These are phyloP conservation scores for Euglossa dilemma DNA, from an alignment of 1,140 invertebrate species.

Conservation along the genomic window DNA sequence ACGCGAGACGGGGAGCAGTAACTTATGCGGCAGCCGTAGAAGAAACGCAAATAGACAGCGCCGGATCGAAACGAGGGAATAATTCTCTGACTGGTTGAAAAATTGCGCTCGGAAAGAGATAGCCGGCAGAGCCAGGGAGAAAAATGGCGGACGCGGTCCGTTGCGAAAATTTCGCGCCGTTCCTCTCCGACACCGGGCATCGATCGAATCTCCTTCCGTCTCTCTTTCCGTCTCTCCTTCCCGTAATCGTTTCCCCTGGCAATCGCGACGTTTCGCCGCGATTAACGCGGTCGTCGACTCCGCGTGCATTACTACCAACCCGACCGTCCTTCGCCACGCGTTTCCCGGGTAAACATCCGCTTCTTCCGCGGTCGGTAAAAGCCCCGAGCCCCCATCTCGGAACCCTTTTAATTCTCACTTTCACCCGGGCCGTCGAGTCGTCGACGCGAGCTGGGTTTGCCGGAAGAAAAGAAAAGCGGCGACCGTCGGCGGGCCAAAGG, in stretches of 20 bases:
- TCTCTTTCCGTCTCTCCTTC: background rate
- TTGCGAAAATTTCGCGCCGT: background rate
- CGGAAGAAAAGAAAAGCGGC: background rate
- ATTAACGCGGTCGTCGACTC: conserved; percentile 15
- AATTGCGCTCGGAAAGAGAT: conserved; percentile 26
- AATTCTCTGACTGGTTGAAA: conserved; percentile 48
- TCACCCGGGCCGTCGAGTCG: background rate
- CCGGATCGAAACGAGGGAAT: conserved; percentile 57
- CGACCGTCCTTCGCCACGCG: background rate
- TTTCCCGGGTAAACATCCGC: conserved; percentile 8
- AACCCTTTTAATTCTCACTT: conserved; percentile 52
- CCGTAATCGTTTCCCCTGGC: background rate
- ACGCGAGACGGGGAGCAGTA: conserved; percentile 37
- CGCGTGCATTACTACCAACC: background rate
- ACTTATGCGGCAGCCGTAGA: conserved; percentile 44
- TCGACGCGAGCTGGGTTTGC: background rate
- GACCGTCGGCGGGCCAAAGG: no score
- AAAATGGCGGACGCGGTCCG: background rate
- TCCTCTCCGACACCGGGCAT: background rate
- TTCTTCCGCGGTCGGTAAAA: background rate
- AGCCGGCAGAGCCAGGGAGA: background rate
- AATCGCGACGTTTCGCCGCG: background rate
- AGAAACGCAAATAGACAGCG: conserved; percentile 60
- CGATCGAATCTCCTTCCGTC: background rate
- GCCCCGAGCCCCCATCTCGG: background rate